A percentile compares a stretch with the other conserved stretches of the same genome.
phyloP scores from a whole-genome alignment of 2,888 invertebrate genomes.

The Resseliella maxima region DNA sequence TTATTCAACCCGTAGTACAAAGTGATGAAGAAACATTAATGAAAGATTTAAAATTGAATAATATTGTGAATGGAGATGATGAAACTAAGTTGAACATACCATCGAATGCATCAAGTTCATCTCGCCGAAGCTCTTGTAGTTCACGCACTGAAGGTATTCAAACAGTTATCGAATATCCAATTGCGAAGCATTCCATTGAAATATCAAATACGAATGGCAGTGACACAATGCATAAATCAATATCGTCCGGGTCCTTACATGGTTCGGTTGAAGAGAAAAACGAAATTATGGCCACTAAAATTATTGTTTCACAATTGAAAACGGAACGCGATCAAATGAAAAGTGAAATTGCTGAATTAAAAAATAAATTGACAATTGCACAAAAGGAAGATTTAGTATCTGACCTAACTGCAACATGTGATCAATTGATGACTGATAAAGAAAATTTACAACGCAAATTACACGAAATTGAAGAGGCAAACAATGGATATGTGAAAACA shows the following conservation, averaged over 20 bases:
- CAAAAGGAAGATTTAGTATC: conserved; percentile 59
- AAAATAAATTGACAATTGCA: conserved; percentile 62
- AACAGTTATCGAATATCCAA: conserved; percentile 58
- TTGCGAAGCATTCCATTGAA: conserved; percentile 6
- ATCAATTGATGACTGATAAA: conserved; percentile 62
- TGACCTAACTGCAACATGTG: conserved; percentile 62
- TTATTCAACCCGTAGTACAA: not conserved
- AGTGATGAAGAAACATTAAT: not conserved
- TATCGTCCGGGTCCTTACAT: not conserved
- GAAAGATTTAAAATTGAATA: not conserved
- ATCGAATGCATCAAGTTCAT: conserved; percentile 57
- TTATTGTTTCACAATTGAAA: conserved; percentile 63
- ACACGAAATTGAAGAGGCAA: conserved; percentile 59
- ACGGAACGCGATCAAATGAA: conserved; percentile 64
- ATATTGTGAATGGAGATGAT: conserved; percentile 1
- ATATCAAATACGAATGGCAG: not conserved
- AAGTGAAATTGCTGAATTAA: conserved; percentile 61
- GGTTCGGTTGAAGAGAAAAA: conserved; percentile 57
- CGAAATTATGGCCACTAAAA: conserved; percentile 64
- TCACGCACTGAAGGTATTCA: conserved; percentile 59
- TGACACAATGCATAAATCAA: not conserved
- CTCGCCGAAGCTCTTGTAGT: conserved; percentile 60
- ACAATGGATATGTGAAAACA: conserved; percentile 64
- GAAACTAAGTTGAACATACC: not conserved
- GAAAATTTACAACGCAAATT: conserved; percentile 61